Conservation (phyloP, 2,113 vertebrate species). For the Melozone crissalis region DNA sequence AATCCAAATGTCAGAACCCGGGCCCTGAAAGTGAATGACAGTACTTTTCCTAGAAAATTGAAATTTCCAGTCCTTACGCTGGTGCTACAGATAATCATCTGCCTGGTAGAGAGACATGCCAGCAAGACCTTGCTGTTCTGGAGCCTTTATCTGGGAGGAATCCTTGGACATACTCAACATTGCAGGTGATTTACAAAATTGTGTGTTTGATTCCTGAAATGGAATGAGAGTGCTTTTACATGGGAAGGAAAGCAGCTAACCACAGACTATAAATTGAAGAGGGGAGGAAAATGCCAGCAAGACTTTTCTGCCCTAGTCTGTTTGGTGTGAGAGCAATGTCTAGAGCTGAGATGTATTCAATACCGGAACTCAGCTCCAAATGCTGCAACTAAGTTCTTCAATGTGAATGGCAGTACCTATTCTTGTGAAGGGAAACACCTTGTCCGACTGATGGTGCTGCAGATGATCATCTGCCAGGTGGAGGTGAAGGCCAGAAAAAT, state of each 20-base stretch:
- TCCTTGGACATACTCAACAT: not conserved
- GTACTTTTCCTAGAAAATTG: not conserved
- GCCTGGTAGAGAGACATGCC: not conserved
- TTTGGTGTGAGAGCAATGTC: not conserved
- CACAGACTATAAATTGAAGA: not conserved
- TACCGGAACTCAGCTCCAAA: not conserved
- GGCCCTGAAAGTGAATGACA: not conserved
- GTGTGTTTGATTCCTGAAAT: not conserved
- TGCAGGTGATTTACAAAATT: not conserved
- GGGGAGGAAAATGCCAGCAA: not conserved
- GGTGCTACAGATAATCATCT: not conserved
- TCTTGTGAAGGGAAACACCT: not conserved
- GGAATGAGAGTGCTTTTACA: not conserved
- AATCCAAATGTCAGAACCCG: not conserved
- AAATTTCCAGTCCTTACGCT: not conserved
- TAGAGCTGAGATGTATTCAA: not conserved
- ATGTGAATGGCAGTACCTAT: not conserved
- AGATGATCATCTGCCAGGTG: not conserved
- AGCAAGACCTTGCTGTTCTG: not conserved
- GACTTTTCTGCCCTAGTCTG: not conserved
- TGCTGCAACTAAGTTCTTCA: not conserved
- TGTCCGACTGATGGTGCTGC: not conserved
- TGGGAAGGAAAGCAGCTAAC: not conserved
- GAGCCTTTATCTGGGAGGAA: not conserved
- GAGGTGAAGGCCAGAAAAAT: not conserved